These are phyloP conservation scores for Eupithecia exiguata DNA, from an alignment of 2,888 invertebrate species.

Conservation along the genomic window DNA sequence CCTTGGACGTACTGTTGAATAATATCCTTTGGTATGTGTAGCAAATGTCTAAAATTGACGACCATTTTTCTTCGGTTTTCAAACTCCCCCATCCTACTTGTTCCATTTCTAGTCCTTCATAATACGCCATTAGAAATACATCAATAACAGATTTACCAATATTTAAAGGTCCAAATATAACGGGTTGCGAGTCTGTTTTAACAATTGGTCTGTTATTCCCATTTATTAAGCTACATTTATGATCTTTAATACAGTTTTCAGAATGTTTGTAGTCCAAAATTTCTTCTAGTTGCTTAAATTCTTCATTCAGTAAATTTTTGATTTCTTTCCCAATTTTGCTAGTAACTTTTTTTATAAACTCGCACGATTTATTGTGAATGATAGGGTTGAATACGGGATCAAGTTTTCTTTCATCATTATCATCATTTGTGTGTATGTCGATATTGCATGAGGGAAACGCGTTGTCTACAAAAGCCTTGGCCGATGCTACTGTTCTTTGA, in stretches of 20 bases:
- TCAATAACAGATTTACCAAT: constrained; percentile 69
- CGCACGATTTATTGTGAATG: constrained; percentile 62
- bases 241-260: constrained; percentile 55
- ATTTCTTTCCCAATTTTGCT: constrained; percentile 61
- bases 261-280: constrained; percentile 69
- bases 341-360: constrained; percentile 56
- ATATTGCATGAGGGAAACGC: constrained; percentile 69
- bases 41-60: constrained; percentile 56
- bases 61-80: constrained; percentile 54
- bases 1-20: constrained; percentile 66
- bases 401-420: constrained; percentile 44
- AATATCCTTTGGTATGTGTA: constrained; percentile 68
- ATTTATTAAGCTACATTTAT: constrained; percentile 61
- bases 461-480: constrained; percentile 63
- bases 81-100: constrained; percentile 73
- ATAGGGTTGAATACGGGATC: constrained; percentile 70
- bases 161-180: constrained; percentile 69
- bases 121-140: constrained; percentile 74
- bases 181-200: constrained; percentile 60
- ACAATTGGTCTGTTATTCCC: constrained; percentile 59
- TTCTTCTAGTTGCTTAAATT: constrained; percentile 57
- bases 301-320: constrained; percentile 57
- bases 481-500: constrained; percentile 68
- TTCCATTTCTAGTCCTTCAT: constrained; percentile 61
- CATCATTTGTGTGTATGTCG: constrained; percentile 55